Base-by-base conservation (phyloP, 2,888 invertebrate genomes). In the Bombylius discolor region DNA sequence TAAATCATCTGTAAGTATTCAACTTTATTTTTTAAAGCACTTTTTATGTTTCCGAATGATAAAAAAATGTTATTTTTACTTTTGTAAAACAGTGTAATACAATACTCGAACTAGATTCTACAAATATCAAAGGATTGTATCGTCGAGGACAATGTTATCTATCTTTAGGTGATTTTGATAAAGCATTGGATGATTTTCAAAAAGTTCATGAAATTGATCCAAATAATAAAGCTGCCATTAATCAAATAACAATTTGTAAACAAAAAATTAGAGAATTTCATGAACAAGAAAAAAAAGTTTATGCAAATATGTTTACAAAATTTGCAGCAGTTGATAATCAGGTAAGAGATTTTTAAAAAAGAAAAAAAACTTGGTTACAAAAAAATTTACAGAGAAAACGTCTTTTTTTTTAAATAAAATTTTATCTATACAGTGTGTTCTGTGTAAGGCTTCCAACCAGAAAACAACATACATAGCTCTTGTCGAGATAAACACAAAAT, bases 281-380 rank as follows among this genome's bases (percentile, higher is more conserved):
- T 61, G 80, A 83, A 55, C 84, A 83, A 58, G 94, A 96, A 72
- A 93, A 89, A 76, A 82, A 86, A 68, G 78, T 92, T 44, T 98
- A 93, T 73, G 87, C 87, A 13, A 93, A 92, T 73, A 95, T 98
- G 92, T 98, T 98, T 75, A 86, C 91, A 64, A 94, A 92, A 75
- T 88, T 94, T 76, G 89, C 89, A 5, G 81, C 84, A 63, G 82
- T 81, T 72, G 89, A 89, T 75, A 79, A 80, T 70, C 82, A 86
- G 84, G 86, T 85, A 79, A 77, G 33, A 46, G 5, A 46, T 14
- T 4, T 46, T n/a, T 12, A 1, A 46, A 46, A 12, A 46, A 14
- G n/a, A 12, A 4, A 46, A 46, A 6, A 13, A 46, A 46, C 8
- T 13, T 3, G 45, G 8, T 31, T 9, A 33, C 1, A 49, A 9